phyloP scores from a whole-genome alignment of 2,113 vertebrate genomes.

The Ictidomys tridecemlineatus region DNA sequence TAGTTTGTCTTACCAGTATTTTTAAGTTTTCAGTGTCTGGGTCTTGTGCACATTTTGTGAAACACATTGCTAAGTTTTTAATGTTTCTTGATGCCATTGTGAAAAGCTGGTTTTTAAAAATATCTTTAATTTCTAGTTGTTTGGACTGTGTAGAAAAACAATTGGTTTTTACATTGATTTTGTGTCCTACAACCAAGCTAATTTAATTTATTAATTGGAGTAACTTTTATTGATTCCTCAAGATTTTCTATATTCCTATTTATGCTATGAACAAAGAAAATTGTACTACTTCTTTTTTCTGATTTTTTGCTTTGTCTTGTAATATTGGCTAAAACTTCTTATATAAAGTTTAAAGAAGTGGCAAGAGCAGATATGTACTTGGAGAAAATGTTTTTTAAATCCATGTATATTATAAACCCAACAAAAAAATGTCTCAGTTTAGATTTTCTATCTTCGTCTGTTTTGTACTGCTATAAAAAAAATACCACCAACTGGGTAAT shows the following conservation, averaged over 20 bases:
- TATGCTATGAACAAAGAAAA: background rate
- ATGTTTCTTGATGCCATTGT: background rate
- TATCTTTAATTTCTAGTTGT: too few relatives aligned
- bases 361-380: background rate
- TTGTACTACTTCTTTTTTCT: background rate
- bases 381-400: background rate
- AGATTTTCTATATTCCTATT: background rate
- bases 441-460: background rate
- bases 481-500: too few relatives aligned
- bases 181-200: background rate
- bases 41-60: background rate
- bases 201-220: slow-evolving; percentile 24
- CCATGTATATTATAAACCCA: too few relatives aligned
- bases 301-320: background rate
- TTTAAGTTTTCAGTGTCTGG: too few relatives aligned
- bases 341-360: background rate
- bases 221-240: background rate
- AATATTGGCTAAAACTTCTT: background rate
- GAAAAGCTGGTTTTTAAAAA: too few relatives aligned
- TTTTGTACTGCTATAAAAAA: too few relatives aligned
- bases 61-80: background rate
- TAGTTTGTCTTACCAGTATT: too few relatives aligned
- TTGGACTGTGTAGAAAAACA: too few relatives aligned
- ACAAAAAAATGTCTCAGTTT: too few relatives aligned
- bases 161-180: too few relatives aligned